phyloP scores from a whole-genome alignment of 2,888 invertebrate genomes.

The Molorchus minor region DNA sequence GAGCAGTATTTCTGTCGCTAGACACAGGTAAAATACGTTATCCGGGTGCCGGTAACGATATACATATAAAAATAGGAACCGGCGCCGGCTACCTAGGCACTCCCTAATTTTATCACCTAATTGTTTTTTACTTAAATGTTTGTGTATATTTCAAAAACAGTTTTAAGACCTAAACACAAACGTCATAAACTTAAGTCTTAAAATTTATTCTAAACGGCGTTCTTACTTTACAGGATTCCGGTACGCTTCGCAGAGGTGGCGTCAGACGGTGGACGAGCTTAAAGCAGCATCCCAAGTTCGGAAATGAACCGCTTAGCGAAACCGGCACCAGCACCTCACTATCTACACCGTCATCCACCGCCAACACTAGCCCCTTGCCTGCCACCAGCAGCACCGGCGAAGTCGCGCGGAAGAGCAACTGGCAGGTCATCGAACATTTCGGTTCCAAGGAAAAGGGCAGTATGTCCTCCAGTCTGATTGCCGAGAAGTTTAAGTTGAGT shows the following conservation, averaged over 20 bases:
- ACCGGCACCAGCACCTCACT: constrained; percentile 49
- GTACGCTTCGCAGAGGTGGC: constrained; percentile 56
- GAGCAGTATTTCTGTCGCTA: too few species aligned
- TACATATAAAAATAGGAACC: too few species aligned
- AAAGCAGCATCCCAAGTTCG: constrained; percentile 60
- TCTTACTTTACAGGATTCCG: constrained; percentile 53
- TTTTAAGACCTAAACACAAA: too few species aligned
- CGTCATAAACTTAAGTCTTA: too few species aligned
- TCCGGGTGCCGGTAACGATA: too few species aligned
- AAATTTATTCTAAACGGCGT: too few species aligned
- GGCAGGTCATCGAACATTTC: constrained; percentile 92
- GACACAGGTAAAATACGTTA: too few species aligned
- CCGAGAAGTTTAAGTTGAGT: too few species aligned
- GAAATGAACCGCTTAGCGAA: constrained; percentile 32
- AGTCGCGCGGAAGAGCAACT: constrained; percentile 82
- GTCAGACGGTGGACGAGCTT: constrained; percentile 65
- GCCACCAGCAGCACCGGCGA: constrained; percentile 39
- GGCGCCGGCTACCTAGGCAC: too few species aligned
- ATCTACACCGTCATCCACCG: constrained; percentile 52
- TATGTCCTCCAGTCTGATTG: constrained; percentile 71
- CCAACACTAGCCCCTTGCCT: constrained; percentile 53
- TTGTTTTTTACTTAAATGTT: too few species aligned
- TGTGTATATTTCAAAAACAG: too few species aligned
- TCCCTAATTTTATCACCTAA: too few species aligned
- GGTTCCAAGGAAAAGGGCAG: constrained; percentile 69